These are phyloP conservation scores for Sphaerophoria taeniata DNA, from an alignment of 2,888 invertebrate species.

Conservation along the genomic window DNA sequence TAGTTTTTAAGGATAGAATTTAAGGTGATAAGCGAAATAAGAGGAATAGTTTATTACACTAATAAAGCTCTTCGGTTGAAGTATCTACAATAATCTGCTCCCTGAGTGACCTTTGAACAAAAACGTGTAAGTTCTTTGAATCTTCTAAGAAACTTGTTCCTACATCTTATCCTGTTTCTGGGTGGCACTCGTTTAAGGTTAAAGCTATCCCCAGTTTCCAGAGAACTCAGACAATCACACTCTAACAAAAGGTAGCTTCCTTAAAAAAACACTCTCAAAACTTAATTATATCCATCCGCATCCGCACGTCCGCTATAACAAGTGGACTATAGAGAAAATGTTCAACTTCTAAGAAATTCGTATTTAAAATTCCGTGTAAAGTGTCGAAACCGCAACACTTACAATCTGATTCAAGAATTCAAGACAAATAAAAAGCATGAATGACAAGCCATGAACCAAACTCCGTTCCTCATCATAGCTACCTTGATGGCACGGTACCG, in stretches of 20 bases:
- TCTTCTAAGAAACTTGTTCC: background rate
- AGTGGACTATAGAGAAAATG: slow-evolving; percentile 50
- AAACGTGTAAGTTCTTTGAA: no score
- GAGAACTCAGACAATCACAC: slow-evolving; percentile 27
- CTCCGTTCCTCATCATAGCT: slow-evolving; percentile 22
- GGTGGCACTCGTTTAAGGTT: slow-evolving; percentile 2
- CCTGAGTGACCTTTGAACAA: no score
- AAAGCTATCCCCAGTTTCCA: background rate
- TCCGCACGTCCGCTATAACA: slow-evolving; percentile 44
- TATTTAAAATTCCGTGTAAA: slow-evolving; percentile 55
- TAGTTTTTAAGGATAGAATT: no score
- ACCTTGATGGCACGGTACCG: slow-evolving; percentile 1
- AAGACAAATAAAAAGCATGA: slow-evolving; percentile 28
- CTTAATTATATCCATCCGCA: background rate
- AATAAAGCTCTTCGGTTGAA: no score
- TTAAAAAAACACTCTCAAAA: slow-evolving; percentile 52
- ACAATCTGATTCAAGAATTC: slow-evolving; percentile 33
- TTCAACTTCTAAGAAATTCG: slow-evolving; percentile 4
- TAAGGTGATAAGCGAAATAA: no score
- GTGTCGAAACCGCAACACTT: slow-evolving; percentile 38
- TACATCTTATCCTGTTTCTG: background rate
- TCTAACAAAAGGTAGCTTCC: slow-evolving; percentile 53
- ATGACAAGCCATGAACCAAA: slow-evolving; percentile 4
- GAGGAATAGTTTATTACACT: no score
- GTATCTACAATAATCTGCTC: no score